Conservation (phyloP, 2,888 invertebrate species). For the Synanthedon vespiformis region DNA sequence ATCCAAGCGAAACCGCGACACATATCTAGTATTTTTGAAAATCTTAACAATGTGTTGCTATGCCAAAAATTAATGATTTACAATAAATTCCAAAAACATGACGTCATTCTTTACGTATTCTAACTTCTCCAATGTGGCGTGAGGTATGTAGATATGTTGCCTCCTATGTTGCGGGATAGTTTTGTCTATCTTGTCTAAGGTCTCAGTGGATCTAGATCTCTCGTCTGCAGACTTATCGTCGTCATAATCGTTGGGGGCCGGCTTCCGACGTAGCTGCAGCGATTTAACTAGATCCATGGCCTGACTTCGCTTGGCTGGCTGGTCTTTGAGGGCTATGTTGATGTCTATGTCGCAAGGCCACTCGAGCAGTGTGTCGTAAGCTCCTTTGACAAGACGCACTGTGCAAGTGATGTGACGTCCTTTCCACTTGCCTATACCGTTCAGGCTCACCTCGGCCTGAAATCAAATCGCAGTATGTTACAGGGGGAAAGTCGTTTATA, state of each 20-base stretch:
- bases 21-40: too few relatives aligned
- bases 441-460: slow-evolving; percentile 76
- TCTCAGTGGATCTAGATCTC: slow-evolving; percentile 32
- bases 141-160: slow-evolving; percentile 76
- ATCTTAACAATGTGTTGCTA: too few relatives aligned
- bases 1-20: too few relatives aligned
- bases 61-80: slow-evolving; percentile 11
- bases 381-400: slow-evolving; percentile 75
- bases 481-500: background rate
- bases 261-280: slow-evolving; percentile 59
- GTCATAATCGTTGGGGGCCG: slow-evolving; percentile 52
- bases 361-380: slow-evolving; percentile 76
- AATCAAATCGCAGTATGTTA: slow-evolving; percentile 1
- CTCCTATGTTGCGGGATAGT: slow-evolving; percentile 46
- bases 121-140: slow-evolving; percentile 71
- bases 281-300: slow-evolving; percentile 74
- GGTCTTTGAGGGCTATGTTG: slow-evolving; percentile 75
- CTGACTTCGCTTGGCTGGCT: slow-evolving; percentile 62
- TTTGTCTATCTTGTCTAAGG: slow-evolving; percentile 47
- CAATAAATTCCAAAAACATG: slow-evolving; percentile 72
- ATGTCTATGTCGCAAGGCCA: slow-evolving; percentile 81
- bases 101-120: slow-evolving; percentile 72
- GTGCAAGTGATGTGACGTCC: slow-evolving; percentile 79
- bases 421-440: slow-evolving; percentile 83
- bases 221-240: slow-evolving; percentile 36